These are phyloP conservation scores for Amphipoea lucens DNA, from an alignment of 2,888 invertebrate genomes.

Conservation along the genomic window DNA sequence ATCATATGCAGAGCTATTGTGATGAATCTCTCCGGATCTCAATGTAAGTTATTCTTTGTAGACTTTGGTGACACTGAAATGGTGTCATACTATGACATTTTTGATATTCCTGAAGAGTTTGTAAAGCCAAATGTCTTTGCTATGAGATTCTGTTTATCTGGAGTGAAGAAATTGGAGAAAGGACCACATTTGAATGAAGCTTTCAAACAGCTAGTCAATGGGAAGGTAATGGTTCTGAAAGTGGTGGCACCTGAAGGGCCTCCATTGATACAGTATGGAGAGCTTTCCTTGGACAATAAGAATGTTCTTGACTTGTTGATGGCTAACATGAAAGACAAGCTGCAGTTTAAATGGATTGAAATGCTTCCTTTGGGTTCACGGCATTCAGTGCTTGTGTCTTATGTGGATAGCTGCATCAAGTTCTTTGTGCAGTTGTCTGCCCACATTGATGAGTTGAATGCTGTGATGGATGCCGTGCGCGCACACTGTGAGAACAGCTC, in stretches of 20 bases:
- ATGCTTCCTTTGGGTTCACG: constrained; percentile 79
- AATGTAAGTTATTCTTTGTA: constrained; percentile 94
- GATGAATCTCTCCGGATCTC: constrained; percentile 92
- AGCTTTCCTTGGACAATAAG: constrained; percentile 91
- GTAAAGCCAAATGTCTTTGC: constrained; percentile 94
- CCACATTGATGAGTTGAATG: constrained; percentile 90
- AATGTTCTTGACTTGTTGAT: constrained; percentile 91
- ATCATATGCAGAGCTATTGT: constrained; percentile 94
- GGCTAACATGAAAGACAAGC: constrained; percentile 82
- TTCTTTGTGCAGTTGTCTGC: constrained; percentile 93
- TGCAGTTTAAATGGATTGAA: constrained; percentile 84
- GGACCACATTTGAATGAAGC: constrained; percentile 91
- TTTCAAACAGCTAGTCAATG: constrained; percentile 93
- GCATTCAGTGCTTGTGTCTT: constrained; percentile 91
- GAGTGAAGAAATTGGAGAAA: constrained; percentile 91
- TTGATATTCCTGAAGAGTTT: constrained; percentile 93
- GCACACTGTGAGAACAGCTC: constrained; percentile 89
- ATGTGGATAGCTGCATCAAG: constrained; percentile 92
- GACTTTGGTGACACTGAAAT: constrained; percentile 95
- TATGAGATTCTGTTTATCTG: constrained; percentile 93
- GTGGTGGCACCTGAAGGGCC: constrained; percentile 93
- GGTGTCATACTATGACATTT: constrained; percentile 93
- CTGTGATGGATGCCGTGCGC: constrained; percentile 92
- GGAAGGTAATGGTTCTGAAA: constrained; percentile 91
- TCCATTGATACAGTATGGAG: constrained; percentile 94